Base-by-base conservation (phyloP, 2,113 vertebrate genomes). In the Cisticola juncidis region DNA sequence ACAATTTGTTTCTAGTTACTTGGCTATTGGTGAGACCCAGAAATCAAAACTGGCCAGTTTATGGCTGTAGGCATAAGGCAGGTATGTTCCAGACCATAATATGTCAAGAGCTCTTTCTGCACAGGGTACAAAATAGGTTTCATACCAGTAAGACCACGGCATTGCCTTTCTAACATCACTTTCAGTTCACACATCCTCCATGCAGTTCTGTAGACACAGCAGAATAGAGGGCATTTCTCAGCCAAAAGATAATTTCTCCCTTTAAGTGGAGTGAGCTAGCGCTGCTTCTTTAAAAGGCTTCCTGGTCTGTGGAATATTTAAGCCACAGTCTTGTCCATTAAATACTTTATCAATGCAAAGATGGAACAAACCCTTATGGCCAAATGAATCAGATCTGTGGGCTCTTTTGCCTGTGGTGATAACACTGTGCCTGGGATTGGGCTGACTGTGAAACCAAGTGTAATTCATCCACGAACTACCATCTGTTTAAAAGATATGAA, bases 101-200 rank as follows among this genome's bases (percentile, higher is more conserved):
- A 58, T 15, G 11, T 25, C 25, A 57, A 29, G 19, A 1, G 0
- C 2, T 58, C 71, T 73, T 80, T 88, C 0, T 0, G 18, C 45
- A 57, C 10, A 36, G 18, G 20, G 12, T 80, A 57, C 48, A 65
- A 47, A 73, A 22, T 26, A 22, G 23, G 5, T 65, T 92, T 92
- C 12, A 4, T 70, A 50, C 9, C 21, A 50, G 21, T 11, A 60
- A 36, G 45, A 80, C 53, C 9, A 8, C 0, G 0, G 22, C 40
- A 36, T 54, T 73, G 21, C 42, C 51, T 61, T 82, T 80, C 71
- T 80, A 83, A 18, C 10, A 17, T 53, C 17, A 1, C 51, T 61
- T 92, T 17, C 31, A 81, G 9, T 45, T 86, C 57, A 21, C 12
- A 3, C 40, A 69, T 79, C 29, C 19, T 74, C 25, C 17, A 3